Conservation (phyloP, 1,140 invertebrate genomes). For the Plectrocnemia conspersa region DNA sequence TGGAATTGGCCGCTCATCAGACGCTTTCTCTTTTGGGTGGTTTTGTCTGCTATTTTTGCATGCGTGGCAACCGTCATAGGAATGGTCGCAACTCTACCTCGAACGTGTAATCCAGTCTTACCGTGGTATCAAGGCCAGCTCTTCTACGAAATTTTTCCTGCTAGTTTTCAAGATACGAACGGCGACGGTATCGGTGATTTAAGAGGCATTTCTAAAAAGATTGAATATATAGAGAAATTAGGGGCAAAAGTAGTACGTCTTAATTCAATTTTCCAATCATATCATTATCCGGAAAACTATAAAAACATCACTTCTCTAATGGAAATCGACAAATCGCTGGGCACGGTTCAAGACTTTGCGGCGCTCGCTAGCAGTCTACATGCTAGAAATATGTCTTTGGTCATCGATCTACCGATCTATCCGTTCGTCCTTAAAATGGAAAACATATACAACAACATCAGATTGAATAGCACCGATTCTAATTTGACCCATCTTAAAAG, state of each 20-base stretch:
- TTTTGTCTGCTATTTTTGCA: conserved; percentile 62
- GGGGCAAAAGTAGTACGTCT: conserved; percentile 64
- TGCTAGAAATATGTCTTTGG: conserved; percentile 61
- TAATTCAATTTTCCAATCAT: conserved; percentile 68
- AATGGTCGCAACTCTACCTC: conserved; percentile 65
- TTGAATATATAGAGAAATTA: conserved; percentile 64
- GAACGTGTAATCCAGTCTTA: conserved; percentile 61
- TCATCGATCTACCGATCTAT: conserved; percentile 71
- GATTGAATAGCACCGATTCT: conserved; percentile 35
- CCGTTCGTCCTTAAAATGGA: conserved; percentile 51
- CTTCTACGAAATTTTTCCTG: conserved; percentile 79
- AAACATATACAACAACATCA: neutral
- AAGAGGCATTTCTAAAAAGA: conserved; percentile 59
- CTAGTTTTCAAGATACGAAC: conserved; percentile 73
- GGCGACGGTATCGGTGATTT: conserved; percentile 72
- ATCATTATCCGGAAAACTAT: conserved; percentile 67
- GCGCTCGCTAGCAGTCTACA: conserved; percentile 58
- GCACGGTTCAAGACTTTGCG: conserved; percentile 60
- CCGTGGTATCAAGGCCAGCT: conserved; percentile 78
- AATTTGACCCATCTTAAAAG: conserved; percentile 36
- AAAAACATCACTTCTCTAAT: conserved; percentile 59
- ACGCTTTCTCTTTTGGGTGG: conserved; percentile 65
- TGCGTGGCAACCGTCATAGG: conserved; percentile 66
- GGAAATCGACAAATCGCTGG: conserved; percentile 59
- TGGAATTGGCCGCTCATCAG: conserved; percentile 79